Evolutionary conservation across 2,113 vertebrate species (phyloP).

Genomic region (Ictidomys tridecemlineatus): DNA sequence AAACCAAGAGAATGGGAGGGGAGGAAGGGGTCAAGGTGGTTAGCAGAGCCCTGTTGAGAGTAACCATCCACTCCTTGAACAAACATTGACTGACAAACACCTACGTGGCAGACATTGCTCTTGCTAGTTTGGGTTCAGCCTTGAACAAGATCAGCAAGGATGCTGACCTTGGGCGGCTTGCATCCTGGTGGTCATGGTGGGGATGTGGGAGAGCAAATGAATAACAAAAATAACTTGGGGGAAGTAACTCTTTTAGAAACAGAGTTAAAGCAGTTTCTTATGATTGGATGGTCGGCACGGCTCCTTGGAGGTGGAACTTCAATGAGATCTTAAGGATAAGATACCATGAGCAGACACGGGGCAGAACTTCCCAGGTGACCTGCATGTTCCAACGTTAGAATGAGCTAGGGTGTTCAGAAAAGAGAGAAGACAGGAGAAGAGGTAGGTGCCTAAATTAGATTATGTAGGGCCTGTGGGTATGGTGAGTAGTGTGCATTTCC

Average conservation of each 20-base stretch:
- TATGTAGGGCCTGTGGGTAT: rapidly evolving
- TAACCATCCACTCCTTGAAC: not conserved
- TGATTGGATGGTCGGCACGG: not conserved
- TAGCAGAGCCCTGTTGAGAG: not conserved
- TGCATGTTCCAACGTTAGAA: not conserved
- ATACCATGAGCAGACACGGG: rapidly evolving
- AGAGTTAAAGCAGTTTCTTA: not conserved
- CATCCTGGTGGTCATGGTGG: not conserved
- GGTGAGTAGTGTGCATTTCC: not conserved
- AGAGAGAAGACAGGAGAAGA: not conserved
- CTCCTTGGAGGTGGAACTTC: not conserved
- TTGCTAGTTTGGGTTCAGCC: not conserved
- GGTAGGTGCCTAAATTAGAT: too few relatives aligned
- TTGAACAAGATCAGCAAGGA: not conserved
- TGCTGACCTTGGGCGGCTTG: not conserved
- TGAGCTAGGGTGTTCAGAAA: not conserved
- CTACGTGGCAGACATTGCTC: not conserved
- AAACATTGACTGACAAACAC: not conserved
- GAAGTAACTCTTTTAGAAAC: not conserved
- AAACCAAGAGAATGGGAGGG: not conserved
- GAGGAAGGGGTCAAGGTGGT: not conserved
- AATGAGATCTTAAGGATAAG: not conserved
- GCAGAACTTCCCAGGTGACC: not conserved
- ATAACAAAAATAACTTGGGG: not conserved
- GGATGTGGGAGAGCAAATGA: not conserved